Conservation (phyloP, 1,140 invertebrate species). For the Armadillidium nasatum region DNA sequence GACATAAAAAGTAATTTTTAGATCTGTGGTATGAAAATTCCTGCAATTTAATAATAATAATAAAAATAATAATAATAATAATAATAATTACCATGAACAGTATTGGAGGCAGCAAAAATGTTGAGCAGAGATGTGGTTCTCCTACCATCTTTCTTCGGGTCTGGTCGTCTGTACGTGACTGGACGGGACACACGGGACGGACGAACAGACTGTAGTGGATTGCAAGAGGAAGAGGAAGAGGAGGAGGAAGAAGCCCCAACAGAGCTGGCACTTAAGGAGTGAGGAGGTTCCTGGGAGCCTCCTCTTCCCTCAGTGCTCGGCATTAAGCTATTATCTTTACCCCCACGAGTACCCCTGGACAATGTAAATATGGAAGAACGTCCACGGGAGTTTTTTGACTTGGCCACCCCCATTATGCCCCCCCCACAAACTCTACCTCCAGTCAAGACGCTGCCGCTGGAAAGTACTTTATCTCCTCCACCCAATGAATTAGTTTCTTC, state of each 20-base stretch:
- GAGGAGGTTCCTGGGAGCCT: conserved; percentile 17
- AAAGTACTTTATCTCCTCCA: conserved; percentile 13
- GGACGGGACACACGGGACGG: not conserved
- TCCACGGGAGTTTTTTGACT: conserved; percentile 45
- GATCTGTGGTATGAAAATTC: no score
- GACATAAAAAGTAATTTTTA: no score
- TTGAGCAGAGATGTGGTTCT: conserved; percentile 88
- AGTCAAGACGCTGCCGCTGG: conserved; percentile 28
- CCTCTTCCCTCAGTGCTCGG: conserved; percentile 24
- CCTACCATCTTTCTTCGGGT: conserved; percentile 31
- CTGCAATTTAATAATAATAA: no score
- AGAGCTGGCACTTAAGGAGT: conserved; percentile 57
- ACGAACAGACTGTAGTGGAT: not conserved
- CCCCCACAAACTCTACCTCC: conserved; percentile 42
- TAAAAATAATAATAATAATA: no score
- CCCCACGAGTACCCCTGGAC: conserved; percentile 23
- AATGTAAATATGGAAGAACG: no score
- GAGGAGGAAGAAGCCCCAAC: no score
- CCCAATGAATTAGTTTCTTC: conserved; percentile 25
- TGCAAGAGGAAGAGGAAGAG: not conserved
- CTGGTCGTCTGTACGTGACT: not conserved
- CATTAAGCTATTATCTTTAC: conserved; percentile 17
- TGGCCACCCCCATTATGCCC: conserved; percentile 53
- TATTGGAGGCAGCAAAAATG: conserved; percentile 85
- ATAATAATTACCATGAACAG: conserved; percentile 74